Conservation (phyloP, 2,888 invertebrate species). For the Elysia crispata region DNA sequence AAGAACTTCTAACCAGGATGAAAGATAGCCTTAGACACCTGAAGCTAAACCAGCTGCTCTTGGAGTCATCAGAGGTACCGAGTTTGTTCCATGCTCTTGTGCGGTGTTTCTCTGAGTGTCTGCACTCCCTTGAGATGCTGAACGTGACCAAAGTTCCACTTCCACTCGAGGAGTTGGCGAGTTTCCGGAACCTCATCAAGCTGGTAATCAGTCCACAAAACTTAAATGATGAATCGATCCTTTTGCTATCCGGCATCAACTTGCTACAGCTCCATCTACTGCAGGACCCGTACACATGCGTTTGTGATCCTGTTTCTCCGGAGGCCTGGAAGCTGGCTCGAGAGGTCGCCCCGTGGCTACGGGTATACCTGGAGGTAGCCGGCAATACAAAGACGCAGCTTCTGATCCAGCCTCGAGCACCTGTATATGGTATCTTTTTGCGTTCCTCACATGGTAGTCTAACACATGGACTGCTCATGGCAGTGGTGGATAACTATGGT, state of each 20-base stretch:
- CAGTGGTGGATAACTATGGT: constrained; percentile 82
- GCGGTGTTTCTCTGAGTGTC: constrained; percentile 81
- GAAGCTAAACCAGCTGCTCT: constrained; percentile 86
- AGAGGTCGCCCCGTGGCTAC: constrained; percentile 82
- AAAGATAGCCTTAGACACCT: constrained; percentile 81
- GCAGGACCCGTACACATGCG: constrained; percentile 82
- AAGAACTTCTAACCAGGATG: constrained; percentile 83
- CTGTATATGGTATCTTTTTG: constrained; percentile 83
- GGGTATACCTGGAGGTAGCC: constrained; percentile 85
- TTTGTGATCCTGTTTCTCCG: constrained; percentile 65
- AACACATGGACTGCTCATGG: constrained; percentile 80
- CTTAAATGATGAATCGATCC: constrained; percentile 85
- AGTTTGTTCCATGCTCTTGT: constrained; percentile 85
- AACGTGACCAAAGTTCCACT: constrained; percentile 83
- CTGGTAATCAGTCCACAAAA: constrained; percentile 81
- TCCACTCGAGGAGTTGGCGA: constrained; percentile 85
- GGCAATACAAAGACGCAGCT: constrained; percentile 77
- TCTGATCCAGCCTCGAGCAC: constrained; percentile 85
- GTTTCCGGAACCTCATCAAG: constrained; percentile 86
- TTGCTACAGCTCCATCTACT: constrained; percentile 85
- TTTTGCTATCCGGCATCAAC: constrained; percentile 82
- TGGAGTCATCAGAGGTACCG: constrained; percentile 83
- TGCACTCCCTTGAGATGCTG: constrained; percentile 83
- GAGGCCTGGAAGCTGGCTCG: constrained; percentile 80
- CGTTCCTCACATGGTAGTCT: constrained; percentile 82